Base-by-base conservation (phyloP, 2,888 invertebrate species). In the Diaprepes abbreviatus region DNA sequence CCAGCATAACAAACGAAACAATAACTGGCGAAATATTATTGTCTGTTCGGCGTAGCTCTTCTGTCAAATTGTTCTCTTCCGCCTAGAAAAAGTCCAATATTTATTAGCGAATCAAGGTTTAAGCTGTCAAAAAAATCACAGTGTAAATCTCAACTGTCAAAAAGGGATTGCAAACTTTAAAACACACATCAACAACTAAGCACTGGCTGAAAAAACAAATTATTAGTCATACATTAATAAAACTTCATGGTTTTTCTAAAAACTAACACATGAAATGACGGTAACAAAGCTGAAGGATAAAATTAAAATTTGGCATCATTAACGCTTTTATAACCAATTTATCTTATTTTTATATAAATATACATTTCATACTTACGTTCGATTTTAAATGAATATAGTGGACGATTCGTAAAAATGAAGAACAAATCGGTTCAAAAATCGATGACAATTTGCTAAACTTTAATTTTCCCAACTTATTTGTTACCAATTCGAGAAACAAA, bases 81-180 rank as follows among this genome's bases (percentile, higher is more conserved):
- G 63, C 64, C 66, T 70, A 66, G 54, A 73, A 69, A 79, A 82
- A 80, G 84, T 84, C 84, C 84, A 84, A 84, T 84, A 83, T 83
- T 84, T 84, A 84, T 83, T 82, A 83, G 76, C 74, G 65, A 77
- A 75, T 79, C 81, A 82, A 83, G 83, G 84, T 83, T 84, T 83
- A 83, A 84, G 84, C 83, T 83, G 81, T 74, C 65, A 19, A 50
- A 35, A 45, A 28, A 14, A 43, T 38, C 9, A 19, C 33, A 19
- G 28, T 40, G 28, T 45, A 9, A 48, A 48, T 24, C 35, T 55
- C 19, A 28, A 24, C 24, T 33, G 31, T 54, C 31, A 43, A 16
- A 38, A 36, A 40, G 14, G 9, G 12, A 50, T 28, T 40, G 14
- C 31, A 28, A 24, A 17, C 65, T 65, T 65, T 9, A 52, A 36